Percentiles rank a stretch among this genome's conserved stretches.
Conservation (phyloP, 2,113 vertebrate genomes). For the Scolopax mira region DNA sequence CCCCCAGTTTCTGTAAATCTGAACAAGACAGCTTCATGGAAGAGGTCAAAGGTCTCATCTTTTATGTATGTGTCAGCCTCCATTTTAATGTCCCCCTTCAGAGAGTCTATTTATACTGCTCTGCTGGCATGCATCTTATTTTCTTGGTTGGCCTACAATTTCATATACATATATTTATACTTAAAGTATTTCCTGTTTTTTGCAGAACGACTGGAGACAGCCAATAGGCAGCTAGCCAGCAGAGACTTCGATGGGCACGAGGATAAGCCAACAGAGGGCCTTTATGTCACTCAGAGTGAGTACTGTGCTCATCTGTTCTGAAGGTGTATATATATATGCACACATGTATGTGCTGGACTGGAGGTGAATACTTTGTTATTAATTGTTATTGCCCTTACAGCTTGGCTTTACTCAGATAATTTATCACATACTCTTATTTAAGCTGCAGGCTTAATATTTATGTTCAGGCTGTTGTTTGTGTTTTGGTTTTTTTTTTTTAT, state of each 20-base stretch:
- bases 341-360: neutral
- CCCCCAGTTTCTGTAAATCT: neutral
- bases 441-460: neutral
- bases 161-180: conserved; percentile 47
- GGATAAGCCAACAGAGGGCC: conserved; percentile 72
- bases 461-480: neutral
- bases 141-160: conserved; percentile 36
- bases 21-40: neutral
- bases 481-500: neutral
- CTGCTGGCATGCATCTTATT: conserved; percentile 23
- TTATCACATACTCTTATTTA: neutral
- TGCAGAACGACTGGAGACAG: conserved; percentile 86
- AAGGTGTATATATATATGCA: neutral
- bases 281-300: conserved; percentile 81
- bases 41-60: conserved; percentile 29
- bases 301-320: conserved; percentile 23
- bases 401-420: neutral
- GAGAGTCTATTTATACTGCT: conserved; percentile 38
- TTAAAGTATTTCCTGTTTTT: conserved; percentile 67
- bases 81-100: neutral
- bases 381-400: neutral
- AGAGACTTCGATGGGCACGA: conserved; percentile 76
- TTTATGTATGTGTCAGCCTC: conserved; percentile 28
- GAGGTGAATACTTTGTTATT: neutral
- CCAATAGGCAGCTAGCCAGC: conserved; percentile 84